Conservation (phyloP, 2,113 vertebrate genomes). For the Atlantisia rogersi region DNA sequence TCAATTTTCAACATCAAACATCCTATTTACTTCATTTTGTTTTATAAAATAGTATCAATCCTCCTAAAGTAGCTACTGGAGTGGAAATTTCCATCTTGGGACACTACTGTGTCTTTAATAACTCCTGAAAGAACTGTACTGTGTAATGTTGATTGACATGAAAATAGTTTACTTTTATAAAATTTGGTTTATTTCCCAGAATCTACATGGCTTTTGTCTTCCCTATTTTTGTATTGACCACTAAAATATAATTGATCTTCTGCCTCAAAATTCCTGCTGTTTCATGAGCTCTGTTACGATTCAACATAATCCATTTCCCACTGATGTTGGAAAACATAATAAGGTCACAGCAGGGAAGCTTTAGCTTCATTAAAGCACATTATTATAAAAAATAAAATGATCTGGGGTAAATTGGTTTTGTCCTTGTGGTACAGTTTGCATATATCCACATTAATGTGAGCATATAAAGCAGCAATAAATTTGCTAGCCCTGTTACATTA, state of each 20-base stretch:
- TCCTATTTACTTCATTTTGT: neutral
- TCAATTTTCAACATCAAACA: neutral
- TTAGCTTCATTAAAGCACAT: slow-evolving; percentile 79
- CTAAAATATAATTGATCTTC: slow-evolving; percentile 72
- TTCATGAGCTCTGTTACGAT: slow-evolving; percentile 74
- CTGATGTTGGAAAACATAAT: slow-evolving; percentile 77
- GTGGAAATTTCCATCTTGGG: neutral
- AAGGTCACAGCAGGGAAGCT: slow-evolving; percentile 78
- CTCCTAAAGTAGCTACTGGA: neutral
- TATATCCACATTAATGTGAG: slow-evolving; percentile 72
- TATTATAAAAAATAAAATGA: slow-evolving; percentile 78
- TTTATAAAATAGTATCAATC: neutral
- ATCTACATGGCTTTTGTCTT: neutral
- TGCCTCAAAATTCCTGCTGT: slow-evolving; percentile 71
- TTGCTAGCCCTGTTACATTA: slow-evolving; percentile 14
- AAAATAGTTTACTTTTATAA: neutral
- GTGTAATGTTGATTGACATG: neutral
- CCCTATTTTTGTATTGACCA: slow-evolving; percentile 56
- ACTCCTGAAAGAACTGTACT: neutral
- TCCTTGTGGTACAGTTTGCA: slow-evolving; percentile 71
- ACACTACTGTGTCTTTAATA: neutral
- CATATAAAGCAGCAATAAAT: slow-evolving; percentile 69
- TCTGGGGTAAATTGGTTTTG: slow-evolving; percentile 75
- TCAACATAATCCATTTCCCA: slow-evolving; percentile 71
- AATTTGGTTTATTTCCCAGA: neutral